A percentile compares a stretch with the other conserved stretches of the same genome.
Evolutionary conservation across 1,140 invertebrate genomes (phyloP).

Genomic region (Drosophila nasuta): DNA sequence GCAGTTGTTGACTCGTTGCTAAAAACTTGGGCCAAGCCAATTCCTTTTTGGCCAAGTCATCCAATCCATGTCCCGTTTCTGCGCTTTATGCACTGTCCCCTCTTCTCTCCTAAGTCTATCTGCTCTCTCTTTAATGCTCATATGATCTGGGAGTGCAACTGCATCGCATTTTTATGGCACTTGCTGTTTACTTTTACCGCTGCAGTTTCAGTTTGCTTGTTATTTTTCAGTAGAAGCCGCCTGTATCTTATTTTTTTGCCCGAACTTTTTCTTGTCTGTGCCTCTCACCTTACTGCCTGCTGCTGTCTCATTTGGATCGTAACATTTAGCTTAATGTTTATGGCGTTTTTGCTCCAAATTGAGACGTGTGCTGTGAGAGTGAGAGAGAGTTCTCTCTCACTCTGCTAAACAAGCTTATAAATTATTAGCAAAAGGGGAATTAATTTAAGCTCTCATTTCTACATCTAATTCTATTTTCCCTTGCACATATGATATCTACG

Average conservation of each 20-base stretch:
- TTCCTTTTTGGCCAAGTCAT: conserved; percentile 68
- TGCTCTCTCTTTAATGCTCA: conserved; percentile 36
- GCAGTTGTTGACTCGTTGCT: conserved; percentile 77
- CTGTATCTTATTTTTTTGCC: conserved; percentile 10
- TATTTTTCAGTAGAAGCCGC: conserved; percentile 5
- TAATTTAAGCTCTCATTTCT: not conserved
- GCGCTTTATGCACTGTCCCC: conserved; percentile 63
- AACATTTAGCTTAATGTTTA: conserved; percentile 76
- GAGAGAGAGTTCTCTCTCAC: too few relatives aligned
- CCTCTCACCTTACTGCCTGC: conserved; percentile 21
- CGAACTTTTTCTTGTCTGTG: conserved; percentile 19
- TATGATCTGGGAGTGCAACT: conserved; percentile 60
- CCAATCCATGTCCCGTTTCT: conserved; percentile 65
- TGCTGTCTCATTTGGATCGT: conserved; percentile 76
- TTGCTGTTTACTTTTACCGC: conserved; percentile 58
- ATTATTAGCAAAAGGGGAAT: not conserved
- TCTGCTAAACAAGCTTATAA: not conserved
- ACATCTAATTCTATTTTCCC: not conserved
- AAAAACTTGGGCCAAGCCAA: conserved; percentile 65
- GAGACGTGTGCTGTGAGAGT: conserved; percentile 12
- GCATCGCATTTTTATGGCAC: conserved; percentile 71
- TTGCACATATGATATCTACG: not conserved
- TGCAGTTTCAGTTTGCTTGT: conserved; percentile 16
- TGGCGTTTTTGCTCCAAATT: conserved; percentile 44
- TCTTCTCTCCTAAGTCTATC: conserved; percentile 4